These are phyloP conservation scores for Porites cylindrica DNA, from an alignment of 92 coral and sea anemone species.

Conservation along the genomic window DNA sequence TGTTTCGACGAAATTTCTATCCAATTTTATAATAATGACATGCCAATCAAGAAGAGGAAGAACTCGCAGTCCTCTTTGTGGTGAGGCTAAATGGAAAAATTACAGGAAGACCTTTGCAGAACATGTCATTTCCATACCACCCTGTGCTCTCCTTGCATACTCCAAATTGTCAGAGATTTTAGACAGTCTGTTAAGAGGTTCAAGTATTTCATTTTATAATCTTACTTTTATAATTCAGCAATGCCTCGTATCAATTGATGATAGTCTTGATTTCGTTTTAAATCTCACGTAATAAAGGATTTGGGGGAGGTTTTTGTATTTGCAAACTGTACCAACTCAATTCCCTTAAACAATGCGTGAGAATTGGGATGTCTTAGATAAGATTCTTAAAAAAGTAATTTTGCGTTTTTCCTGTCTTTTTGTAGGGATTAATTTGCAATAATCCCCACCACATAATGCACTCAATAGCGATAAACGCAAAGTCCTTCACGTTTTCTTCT, in stretches of 20 bases:
- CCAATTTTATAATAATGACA: not conserved
- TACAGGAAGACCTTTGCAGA: not conserved
- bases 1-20: conserved; percentile 14
- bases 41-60: not conserved
- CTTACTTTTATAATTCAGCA: conserved; percentile 28
- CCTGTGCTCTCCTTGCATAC: conserved; percentile 5
- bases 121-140: not conserved
- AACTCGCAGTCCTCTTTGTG: not conserved
- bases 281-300: conserved; percentile 17
- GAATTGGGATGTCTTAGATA: conserved; percentile 30
- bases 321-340: conserved; percentile 37
- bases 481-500: conserved; percentile 27
- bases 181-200: conserved; percentile 27
- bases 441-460: conserved; percentile 40
- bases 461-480: conserved; percentile 29
- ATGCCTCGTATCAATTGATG: conserved; percentile 16
- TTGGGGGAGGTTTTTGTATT: not conserved
- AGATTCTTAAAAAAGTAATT: conserved; percentile 20
- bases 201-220: conserved; percentile 37
- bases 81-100: not conserved
- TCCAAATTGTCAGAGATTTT: conserved; percentile 14
- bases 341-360: conserved; percentile 1
- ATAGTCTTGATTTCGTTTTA: conserved; percentile 38
- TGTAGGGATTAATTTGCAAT: conserved; percentile 19
- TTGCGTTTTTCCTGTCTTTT: conserved; percentile 46